These are phyloP conservation scores for Phoebastria nigripes DNA, from an alignment of 2,797 vertebrate species.

Conservation along the genomic window DNA sequence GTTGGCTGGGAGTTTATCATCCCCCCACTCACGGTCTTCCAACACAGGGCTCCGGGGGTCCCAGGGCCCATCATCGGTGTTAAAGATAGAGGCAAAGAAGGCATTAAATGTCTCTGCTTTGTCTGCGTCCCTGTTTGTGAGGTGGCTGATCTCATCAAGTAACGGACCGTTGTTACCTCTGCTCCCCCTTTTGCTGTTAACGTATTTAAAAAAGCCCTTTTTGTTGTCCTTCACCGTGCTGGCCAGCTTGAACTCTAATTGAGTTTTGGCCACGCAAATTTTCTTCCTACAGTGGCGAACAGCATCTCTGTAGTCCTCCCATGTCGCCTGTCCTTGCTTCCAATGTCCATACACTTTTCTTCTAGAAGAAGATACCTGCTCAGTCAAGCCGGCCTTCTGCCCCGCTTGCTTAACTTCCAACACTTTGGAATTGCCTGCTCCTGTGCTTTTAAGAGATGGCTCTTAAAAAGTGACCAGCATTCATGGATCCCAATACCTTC, in stretches of 20 bases:
- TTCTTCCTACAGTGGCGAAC: neutral
- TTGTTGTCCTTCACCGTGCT: neutral
- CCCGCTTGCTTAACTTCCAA: neutral
- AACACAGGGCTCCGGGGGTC: neutral
- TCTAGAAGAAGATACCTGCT: neutral
- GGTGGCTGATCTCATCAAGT: neutral
- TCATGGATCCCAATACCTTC: neutral
- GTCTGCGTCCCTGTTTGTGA: neutral
- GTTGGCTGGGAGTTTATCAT: neutral
- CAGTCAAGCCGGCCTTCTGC: fast-evolving
- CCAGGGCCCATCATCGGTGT: neutral
- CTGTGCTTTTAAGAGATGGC: neutral
- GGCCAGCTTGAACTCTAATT: neutral
- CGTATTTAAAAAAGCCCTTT: neutral
- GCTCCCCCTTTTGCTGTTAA: neutral
- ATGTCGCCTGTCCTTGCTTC: neutral
- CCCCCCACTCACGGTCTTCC: neutral
- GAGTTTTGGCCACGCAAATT: neutral
- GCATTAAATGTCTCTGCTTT: neutral
- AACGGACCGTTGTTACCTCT: neutral
- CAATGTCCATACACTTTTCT: fast-evolving
- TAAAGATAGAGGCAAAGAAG: neutral
- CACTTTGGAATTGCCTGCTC: neutral
- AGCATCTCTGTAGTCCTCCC: neutral
- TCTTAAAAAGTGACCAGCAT: neutral